Conservation (phyloP, 2,113 vertebrate species). For the Pollachius pollachius region DNA sequence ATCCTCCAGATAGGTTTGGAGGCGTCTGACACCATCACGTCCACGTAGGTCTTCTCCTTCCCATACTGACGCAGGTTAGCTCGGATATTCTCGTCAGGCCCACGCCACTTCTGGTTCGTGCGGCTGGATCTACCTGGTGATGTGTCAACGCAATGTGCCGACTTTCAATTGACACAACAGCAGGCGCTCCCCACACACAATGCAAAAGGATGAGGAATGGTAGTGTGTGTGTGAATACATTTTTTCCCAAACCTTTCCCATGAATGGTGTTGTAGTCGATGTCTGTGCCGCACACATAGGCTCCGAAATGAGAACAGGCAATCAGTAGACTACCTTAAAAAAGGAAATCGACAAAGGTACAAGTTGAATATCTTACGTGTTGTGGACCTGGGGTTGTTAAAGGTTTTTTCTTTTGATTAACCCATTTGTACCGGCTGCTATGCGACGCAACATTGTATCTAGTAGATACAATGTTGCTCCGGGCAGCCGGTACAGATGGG, state of each 20-base stretch:
- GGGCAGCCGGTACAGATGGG: too few relatives aligned
- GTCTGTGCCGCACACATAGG: constrained; percentile 92
- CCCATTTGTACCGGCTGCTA: too few relatives aligned
- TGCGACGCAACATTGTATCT: too few relatives aligned
- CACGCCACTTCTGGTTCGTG: constrained; percentile 97
- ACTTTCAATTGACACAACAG: too few relatives aligned
- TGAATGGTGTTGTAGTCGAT: constrained; percentile 98
- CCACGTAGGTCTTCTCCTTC: constrained; percentile 84
- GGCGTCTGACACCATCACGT: constrained; percentile 91
- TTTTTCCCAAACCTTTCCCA: constrained; percentile 79
- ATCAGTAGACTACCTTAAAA: constrained; percentile 88
- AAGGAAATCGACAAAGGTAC: constrained; percentile 25
- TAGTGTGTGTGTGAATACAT: too few relatives aligned
- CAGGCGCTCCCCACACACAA: too few relatives aligned
- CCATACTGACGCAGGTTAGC: constrained; percentile 95
- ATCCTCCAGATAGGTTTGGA: constrained; percentile 88
- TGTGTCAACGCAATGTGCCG: too few relatives aligned
- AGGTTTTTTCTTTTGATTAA: too few relatives aligned
- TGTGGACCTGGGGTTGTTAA: too few relatives aligned
- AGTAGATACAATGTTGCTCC: too few relatives aligned
- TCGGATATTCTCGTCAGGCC: constrained; percentile 96
- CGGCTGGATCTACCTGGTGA: constrained; percentile 88
- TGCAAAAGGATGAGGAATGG: neutral
- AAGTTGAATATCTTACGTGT: neutral
- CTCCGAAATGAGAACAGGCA: constrained; percentile 92